These are phyloP conservation scores for Morpho deidamia DNA, from an alignment of 2,888 invertebrate species.

Conservation along the genomic window DNA sequence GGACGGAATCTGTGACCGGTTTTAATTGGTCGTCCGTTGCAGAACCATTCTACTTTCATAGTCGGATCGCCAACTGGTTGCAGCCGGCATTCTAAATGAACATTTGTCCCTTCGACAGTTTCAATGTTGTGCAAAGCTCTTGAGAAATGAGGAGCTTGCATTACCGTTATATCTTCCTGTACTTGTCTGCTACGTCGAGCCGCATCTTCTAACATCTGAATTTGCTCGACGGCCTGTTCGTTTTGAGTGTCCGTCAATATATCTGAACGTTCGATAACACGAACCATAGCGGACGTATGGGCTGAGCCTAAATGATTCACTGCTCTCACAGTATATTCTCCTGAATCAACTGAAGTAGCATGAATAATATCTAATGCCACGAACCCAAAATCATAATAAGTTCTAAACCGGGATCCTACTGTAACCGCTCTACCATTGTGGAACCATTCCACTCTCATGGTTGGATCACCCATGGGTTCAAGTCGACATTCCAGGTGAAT, in stretches of 20 bases:
- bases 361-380: conserved; percentile 97
- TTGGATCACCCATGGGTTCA: conserved; percentile 97
- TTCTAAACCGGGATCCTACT: conserved; percentile 94
- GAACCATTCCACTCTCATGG: conserved; percentile 97
- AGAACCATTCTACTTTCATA: conserved; percentile 97
- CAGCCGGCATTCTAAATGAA: conserved; percentile 93
- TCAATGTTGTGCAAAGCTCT: conserved; percentile 93
- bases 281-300: conserved; percentile 93
- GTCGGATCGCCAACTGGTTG: conserved; percentile 95
- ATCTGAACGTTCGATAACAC: conserved; percentile 89
- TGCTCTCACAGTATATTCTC: conserved; percentile 96
- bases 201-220: conserved; percentile 91
- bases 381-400: conserved; percentile 98
- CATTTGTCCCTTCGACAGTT: conserved; percentile 93
- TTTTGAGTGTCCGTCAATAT: conserved; percentile 94
- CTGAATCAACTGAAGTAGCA: conserved; percentile 95
- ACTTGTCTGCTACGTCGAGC: conserved; percentile 84
- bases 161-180: conserved; percentile 88
- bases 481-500: conserved; percentile 94
- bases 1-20: conserved; percentile 97
- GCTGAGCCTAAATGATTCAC: conserved; percentile 96
- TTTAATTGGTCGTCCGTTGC: conserved; percentile 94
- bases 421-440: conserved; percentile 94
- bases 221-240: conserved; percentile 94
- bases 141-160: conserved; percentile 93